Percentiles rank a stretch among this genome's conserved stretches.
phyloP scores from a whole-genome alignment of 2,797 vertebrate genomes.

The Echiichthys vipera region DNA sequence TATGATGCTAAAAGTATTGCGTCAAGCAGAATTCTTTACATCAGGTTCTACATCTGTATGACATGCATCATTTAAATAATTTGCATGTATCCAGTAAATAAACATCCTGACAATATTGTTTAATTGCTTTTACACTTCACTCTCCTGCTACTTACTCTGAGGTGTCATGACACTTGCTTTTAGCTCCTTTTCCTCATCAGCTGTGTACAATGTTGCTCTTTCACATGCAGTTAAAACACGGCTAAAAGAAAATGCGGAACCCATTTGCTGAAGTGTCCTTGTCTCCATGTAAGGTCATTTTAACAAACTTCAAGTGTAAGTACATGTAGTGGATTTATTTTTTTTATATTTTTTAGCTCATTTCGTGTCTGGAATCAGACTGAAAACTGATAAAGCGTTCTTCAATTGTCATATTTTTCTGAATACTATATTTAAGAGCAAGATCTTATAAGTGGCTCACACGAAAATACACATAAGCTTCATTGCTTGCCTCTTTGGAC shows the following conservation, averaged over 20 bases:
- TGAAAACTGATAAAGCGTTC: conserved; percentile 1
- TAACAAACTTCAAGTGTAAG: conserved; percentile 17
- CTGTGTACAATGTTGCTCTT: conserved; percentile 14
- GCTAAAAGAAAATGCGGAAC: conserved; percentile 5
- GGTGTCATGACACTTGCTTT: conserved; percentile 16
- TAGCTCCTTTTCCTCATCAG: conserved; percentile 13
- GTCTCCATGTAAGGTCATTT: conserved; percentile 33
- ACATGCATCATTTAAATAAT: conserved; percentile 29
- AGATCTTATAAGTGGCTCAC: background rate
- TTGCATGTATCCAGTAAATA: conserved; percentile 17
- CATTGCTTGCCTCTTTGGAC: conserved; percentile 14
- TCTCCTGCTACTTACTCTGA: conserved; percentile 8
- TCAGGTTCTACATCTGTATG: conserved; percentile 16
- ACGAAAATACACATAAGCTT: conserved; percentile 11
- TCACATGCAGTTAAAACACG: conserved; percentile 17
- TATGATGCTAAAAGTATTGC: background rate
- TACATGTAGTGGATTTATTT: background rate
- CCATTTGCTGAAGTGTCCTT: conserved; percentile 34
- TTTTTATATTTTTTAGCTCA: background rate
- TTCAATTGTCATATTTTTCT: background rate
- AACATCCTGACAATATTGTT: background rate
- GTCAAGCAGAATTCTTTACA: background rate
- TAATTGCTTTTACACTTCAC: conserved; percentile 1
- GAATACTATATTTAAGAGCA: background rate
- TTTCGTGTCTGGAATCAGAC: background rate